phyloP scores from a whole-genome alignment of 1,140 invertebrate species.

The Nixonia krombeini region DNA sequence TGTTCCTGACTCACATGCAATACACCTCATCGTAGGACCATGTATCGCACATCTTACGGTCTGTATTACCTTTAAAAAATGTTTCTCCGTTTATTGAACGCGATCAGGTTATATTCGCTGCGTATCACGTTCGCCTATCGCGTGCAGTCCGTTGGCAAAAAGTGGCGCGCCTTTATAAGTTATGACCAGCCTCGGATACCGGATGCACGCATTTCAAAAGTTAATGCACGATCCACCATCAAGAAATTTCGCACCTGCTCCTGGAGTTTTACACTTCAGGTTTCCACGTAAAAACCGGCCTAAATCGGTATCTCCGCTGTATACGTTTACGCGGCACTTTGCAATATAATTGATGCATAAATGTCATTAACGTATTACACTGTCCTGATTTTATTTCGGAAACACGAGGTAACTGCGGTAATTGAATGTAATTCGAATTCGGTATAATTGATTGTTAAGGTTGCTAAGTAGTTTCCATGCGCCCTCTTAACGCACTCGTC shows the following conservation, averaged over 20 bases:
- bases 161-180: slow-evolving; percentile 50
- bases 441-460: no score
- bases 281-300: slow-evolving; percentile 48
- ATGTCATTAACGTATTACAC: no score
- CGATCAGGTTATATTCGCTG: slow-evolving; percentile 49
- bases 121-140: slow-evolving; percentile 48
- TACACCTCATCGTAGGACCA: no score
- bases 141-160: slow-evolving; percentile 49
- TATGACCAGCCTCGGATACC: slow-evolving; percentile 50
- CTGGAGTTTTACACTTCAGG: slow-evolving; percentile 50
- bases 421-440: no score
- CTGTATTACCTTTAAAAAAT: slow-evolving; percentile 39
- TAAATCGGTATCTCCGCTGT: slow-evolving; percentile 37
- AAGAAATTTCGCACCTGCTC: slow-evolving; percentile 54
- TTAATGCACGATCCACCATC: slow-evolving; percentile 52
- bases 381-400: no score
- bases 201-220: slow-evolving; percentile 54
- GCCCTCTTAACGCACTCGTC: no score
- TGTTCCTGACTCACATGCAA: no score
- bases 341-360: slow-evolving; percentile 31
- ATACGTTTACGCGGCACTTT: slow-evolving; percentile 22
- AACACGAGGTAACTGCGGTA: no score
- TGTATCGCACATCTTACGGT: no score
- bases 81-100: slow-evolving; percentile 49
- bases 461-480: no score